These are phyloP conservation scores for Xiphorhynchus elegans DNA, from an alignment of 2,113 vertebrate genomes.

Conservation along the genomic window DNA sequence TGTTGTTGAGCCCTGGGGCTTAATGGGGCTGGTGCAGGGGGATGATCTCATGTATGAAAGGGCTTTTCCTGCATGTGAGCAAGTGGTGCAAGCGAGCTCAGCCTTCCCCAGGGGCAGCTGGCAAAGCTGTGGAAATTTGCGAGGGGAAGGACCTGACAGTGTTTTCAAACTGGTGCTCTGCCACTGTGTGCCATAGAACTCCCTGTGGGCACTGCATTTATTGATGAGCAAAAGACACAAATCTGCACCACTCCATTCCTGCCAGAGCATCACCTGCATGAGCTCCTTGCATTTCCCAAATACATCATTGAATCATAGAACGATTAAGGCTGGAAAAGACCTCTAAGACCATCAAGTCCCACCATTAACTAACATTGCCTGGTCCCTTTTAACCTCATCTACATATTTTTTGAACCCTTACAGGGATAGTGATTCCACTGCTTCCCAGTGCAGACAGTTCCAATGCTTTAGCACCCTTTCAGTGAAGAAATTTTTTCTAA, in stretches of 20 bases:
- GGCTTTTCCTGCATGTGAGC: neutral
- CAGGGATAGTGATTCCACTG: neutral
- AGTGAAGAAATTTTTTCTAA: neutral
- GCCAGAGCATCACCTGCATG: neutral
- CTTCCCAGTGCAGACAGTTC: neutral
- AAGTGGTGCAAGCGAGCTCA: neutral
- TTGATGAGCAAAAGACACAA: neutral
- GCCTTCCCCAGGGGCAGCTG: fast-evolving
- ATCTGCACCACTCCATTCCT: neutral
- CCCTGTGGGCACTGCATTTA: fast-evolving
- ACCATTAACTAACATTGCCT: neutral
- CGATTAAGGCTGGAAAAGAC: neutral
- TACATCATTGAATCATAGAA: neutral
- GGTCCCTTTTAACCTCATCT: neutral
- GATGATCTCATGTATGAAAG: neutral
- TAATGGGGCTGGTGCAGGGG: too few species aligned
- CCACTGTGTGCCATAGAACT: fast-evolving
- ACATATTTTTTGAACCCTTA: neutral
- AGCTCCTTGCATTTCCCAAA: neutral
- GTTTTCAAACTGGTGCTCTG: neutral
- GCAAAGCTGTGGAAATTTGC: neutral
- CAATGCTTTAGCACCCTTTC: neutral
- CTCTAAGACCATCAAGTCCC: neutral
- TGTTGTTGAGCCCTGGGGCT: neutral
- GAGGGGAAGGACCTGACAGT: neutral